These are phyloP conservation scores for Clamator glandarius DNA, from an alignment of 2,797 vertebrate genomes.

Conservation along the genomic window DNA sequence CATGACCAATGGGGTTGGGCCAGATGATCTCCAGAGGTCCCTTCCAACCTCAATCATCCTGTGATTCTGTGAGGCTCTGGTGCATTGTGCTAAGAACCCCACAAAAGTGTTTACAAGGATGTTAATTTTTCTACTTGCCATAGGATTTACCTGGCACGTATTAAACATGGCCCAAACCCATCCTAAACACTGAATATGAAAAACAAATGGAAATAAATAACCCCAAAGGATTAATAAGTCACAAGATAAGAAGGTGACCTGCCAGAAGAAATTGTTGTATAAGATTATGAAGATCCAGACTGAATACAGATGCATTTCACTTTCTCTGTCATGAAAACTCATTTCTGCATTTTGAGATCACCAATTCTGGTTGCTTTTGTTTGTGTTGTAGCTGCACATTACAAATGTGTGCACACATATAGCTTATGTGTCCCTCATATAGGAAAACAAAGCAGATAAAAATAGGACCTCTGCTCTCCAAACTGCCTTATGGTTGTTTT, in stretches of 20 bases:
- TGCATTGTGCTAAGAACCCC: background rate
- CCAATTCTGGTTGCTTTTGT: fast-evolving
- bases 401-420: fast-evolving
- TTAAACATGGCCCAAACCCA: background rate
- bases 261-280: background rate
- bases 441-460: constrained; percentile 14
- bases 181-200: fast-evolving
- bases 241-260: background rate
- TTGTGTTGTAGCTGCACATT: fast-evolving
- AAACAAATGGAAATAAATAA: background rate
- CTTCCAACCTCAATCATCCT: background rate
- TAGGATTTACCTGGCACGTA: background rate
- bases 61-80: background rate
- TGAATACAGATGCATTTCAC: background rate
- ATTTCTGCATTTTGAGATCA: background rate
- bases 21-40: background rate
- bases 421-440: background rate
- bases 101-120: background rate
- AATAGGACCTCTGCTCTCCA: constrained; percentile 37
- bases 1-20: background rate
- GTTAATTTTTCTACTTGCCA: background rate
- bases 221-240: background rate
- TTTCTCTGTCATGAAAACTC: fast-evolving
- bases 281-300: background rate
- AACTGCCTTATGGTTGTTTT: background rate